Percentiles rank a stretch among this genome's conserved stretches.
phyloP scores from a whole-genome alignment of 2,888 invertebrate genomes.

The Apamea monoglypha region DNA sequence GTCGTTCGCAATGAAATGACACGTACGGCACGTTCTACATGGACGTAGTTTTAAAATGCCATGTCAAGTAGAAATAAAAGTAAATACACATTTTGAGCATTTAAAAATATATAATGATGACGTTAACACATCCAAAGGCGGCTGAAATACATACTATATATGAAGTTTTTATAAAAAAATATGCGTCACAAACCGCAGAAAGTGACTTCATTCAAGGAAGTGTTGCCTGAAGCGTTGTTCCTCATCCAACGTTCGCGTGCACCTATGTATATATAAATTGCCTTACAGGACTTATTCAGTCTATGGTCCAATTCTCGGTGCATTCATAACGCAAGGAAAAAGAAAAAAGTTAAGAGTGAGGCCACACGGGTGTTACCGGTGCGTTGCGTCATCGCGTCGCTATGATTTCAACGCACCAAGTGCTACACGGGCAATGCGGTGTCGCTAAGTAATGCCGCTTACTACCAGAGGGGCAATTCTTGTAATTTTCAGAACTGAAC shows the following conservation, averaged over 20 bases:
- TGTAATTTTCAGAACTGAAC: too few relatives aligned
- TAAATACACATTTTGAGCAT: background rate
- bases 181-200: background rate
- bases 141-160: background rate
- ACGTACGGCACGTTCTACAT: background rate
- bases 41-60: background rate
- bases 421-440: background rate
- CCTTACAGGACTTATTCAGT: background rate
- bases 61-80: background rate
- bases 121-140: background rate
- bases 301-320: background rate
- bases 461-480: too few relatives aligned
- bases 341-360: background rate
- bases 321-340: background rate
- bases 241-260: background rate
- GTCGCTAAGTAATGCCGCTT: background rate
- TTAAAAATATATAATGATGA: background rate
- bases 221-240: background rate
- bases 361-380: background rate
- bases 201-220: conserved; percentile 9
- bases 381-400: background rate
- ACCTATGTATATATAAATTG: background rate
- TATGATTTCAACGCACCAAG: background rate
- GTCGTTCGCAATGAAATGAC: background rate
- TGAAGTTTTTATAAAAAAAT: background rate